Base-by-base conservation (phyloP, 1,140 invertebrate genomes). In the Chelonus insularis region DNA sequence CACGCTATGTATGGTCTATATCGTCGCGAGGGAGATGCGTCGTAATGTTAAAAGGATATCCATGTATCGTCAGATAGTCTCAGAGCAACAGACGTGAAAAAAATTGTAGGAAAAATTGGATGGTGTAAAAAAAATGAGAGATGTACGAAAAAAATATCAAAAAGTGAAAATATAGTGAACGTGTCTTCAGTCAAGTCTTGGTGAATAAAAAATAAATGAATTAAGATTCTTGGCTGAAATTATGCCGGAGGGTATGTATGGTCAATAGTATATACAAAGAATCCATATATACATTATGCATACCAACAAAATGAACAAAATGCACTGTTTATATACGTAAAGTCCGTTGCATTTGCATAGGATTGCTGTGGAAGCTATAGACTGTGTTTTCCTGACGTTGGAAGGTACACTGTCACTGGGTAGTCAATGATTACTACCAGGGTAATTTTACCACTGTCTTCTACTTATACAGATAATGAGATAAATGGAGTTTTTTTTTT, bases 1-100 rank as follows among this genome's bases (percentile, higher is more conserved):
- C 23, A n/a, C n/a, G 9, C 9, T 32, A 18, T 51, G n/a, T 48
- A 21, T 39, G 50, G 47, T n/a, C n/a, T n/a, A 47, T 34, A 58
- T 43, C 16, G 16, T 29, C 25, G 20, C 29, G 5, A 25, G 32
- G 21, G 23, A 60, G 47, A 18, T 43, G 58, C 18, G 32, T 43
- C 14, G 50, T 20, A 14, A 29, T 29, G 68, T 68, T 74, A 72
- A 74, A 74, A 74, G 72, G 72, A 72, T 74, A 74, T 70, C 68
- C 72, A 67, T 74, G 72, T 74, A 74, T 72, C 68, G 64, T 63
- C 60, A 65, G 67, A 69, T 67, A 67, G 64, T 64, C 64, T 51
- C 66, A 45, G 57, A 62, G 57, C 60, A 61, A 65, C 71, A 63
- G 64, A 65, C 64, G 41, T 11, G 39, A 16, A 59, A 51, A 50